Percentiles rank a stretch among this genome's conserved stretches.
These are phyloP conservation scores for Holothuria glaberrima DNA, from an alignment of 35 echinoderm and acorn worm species.

Conservation along the genomic window DNA sequence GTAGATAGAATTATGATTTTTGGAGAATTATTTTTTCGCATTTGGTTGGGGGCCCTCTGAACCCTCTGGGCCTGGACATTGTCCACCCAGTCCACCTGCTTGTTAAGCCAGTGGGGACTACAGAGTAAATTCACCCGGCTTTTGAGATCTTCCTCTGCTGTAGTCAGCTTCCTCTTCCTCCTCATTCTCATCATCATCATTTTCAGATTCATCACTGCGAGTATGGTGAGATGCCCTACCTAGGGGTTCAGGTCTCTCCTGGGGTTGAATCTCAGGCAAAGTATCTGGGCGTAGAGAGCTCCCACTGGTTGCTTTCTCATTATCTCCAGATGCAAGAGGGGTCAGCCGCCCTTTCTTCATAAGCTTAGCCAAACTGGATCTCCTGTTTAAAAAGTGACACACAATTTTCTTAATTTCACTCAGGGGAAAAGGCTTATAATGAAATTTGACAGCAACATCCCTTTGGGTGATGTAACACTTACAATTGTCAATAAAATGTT, in stretches of 20 bases:
- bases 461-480: no score
- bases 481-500: no score
- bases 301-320: background rate
- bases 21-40: no score
- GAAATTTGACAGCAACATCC: no score
- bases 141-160: background rate
- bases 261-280: conserved; percentile 12
- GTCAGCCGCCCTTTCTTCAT: conserved; percentile 34
- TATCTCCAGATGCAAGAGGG: background rate
- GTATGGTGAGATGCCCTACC: background rate
- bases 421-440: no score
- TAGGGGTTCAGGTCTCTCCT: conserved; percentile 12
- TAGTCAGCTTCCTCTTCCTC: background rate
- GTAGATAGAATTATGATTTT: no score
- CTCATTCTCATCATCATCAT: background rate
- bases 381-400: background rate
- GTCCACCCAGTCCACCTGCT: no score
- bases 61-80: no score
- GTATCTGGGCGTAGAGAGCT: background rate
- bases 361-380: conserved; percentile 26
- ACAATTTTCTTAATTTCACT: no score
- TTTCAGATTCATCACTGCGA: conserved; percentile 22
- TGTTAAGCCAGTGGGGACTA: no score
- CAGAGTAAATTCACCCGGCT: no score
- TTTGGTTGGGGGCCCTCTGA: no score